These are phyloP conservation scores for Amphiprion ocellaris DNA, from an alignment of 2,113 vertebrate genomes.

Conservation along the genomic window DNA sequence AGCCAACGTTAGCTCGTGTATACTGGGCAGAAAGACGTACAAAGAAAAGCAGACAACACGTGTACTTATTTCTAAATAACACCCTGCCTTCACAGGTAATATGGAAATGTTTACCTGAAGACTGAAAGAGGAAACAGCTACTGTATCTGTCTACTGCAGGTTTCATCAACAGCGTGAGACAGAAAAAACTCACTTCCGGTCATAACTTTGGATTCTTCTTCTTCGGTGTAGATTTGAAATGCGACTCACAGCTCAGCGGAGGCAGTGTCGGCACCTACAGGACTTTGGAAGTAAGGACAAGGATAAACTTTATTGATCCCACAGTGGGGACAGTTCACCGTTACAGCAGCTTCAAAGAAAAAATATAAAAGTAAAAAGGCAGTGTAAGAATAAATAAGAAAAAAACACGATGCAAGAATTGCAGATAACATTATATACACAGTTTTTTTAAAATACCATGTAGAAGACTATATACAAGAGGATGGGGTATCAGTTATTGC, in stretches of 20 bases:
- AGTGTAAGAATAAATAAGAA: too few relatives aligned
- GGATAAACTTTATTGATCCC: too few relatives aligned
- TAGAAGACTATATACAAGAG: too few relatives aligned
- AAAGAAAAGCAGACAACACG: accelerated
- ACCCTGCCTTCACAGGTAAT: too few relatives aligned
- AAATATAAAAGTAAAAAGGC: too few relatives aligned
- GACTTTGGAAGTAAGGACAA: not conserved
- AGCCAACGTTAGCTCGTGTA: not conserved
- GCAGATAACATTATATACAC: too few relatives aligned
- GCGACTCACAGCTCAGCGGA: not conserved
- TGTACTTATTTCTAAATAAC: not conserved
- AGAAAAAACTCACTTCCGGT: constrained; percentile 68
- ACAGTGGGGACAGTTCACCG: too few relatives aligned
- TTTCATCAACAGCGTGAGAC: constrained; percentile 64
- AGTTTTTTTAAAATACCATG: too few relatives aligned
- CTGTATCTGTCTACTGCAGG: constrained; percentile 29
- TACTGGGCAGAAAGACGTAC: not conserved
- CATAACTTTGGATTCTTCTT: constrained; percentile 60
- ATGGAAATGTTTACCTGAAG: constrained; percentile 54
- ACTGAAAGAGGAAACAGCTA: constrained; percentile 40
- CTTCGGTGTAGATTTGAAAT: not conserved
- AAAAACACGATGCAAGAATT: too few relatives aligned
- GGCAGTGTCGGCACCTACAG: constrained; percentile 12
- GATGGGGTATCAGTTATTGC: too few relatives aligned
- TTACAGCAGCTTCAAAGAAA: too few relatives aligned